Base-by-base conservation (phyloP, 2,113 vertebrate genomes). In the Callionymus lyra region DNA sequence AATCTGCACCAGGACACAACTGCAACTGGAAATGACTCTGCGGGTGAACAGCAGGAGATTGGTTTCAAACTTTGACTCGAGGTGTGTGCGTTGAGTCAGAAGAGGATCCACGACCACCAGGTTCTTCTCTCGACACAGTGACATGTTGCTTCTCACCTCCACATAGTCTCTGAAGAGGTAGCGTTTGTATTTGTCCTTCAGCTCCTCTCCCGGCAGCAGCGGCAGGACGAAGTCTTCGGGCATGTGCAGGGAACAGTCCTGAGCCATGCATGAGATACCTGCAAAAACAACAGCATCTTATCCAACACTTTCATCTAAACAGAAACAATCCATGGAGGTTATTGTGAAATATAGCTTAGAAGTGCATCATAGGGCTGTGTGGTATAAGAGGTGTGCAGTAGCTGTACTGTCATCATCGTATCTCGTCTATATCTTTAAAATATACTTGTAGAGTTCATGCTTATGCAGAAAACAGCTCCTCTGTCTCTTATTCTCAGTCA, bases 91-190 rank as follows among this genome's bases (percentile, higher is more conserved):
- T n/a, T n/a, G n/a, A n/a, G n/a, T n/a, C n/a, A n/a, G n/a, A n/a
- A n/a, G n/a, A n/a, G n/a, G n/a, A n/a, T n/a, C n/a, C n/a, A n/a
- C n/a, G n/a, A n/a, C n/a, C n/a, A n/a, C n/a, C n/a, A n/a, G n/a
- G n/a, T n/a, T n/a, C n/a, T n/a, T n/a, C n/a, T n/a, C n/a, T n/a
- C n/a, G n/a, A n/a, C n/a, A n/a, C n/a, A n/a, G n/a, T n/a, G n/a
- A 27, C 4, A 4, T 27, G 21, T 27, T 27, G 21, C 21, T 27
- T 8, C 21, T 40, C 47, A 71, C 95, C 91, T 99, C 95, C 31
- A 98, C 90, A 27, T 97, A 97, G 76, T 99, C 95, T 86, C 95
- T 95, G 90, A 99, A 97, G 90, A 99, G 94, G 91, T 98, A 99
- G 90, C 93, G 93, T 85, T 90, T 93, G 76, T 97, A 98, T 91